These are phyloP conservation scores for Phortica variegata DNA, from an alignment of 1,140 invertebrate genomes.

Conservation along the genomic window DNA sequence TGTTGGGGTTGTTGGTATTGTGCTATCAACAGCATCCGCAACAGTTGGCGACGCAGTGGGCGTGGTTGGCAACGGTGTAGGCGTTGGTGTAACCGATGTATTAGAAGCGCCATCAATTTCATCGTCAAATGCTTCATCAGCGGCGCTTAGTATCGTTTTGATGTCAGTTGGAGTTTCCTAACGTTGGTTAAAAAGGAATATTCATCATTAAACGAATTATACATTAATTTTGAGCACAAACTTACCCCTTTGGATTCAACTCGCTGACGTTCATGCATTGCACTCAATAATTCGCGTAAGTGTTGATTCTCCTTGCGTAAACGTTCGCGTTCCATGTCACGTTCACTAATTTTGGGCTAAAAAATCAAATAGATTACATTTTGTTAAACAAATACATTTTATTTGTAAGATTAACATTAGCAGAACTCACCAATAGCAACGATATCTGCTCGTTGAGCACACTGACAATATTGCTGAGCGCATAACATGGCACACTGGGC, in stretches of 20 bases:
- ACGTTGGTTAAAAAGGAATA: too few relatives aligned
- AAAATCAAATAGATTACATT: conserved; percentile 20
- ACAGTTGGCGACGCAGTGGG: neutral
- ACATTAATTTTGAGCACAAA: neutral
- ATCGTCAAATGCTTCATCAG: conserved; percentile 46
- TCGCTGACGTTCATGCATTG: conserved; percentile 60
- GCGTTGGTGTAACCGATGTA: conserved; percentile 42
- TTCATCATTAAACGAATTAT: too few relatives aligned
- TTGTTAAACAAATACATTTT: neutral
- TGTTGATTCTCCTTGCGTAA: conserved; percentile 71
- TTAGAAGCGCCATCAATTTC: conserved; percentile 44
- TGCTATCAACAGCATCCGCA: too few relatives aligned
- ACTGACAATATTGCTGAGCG: conserved; percentile 59
- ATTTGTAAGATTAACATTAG: neutral
- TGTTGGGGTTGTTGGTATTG: neutral
- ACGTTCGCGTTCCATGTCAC: conserved; percentile 74
- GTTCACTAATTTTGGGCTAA: conserved; percentile 71
- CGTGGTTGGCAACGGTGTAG: conserved; percentile 30
- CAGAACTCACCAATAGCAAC: conserved; percentile 60
- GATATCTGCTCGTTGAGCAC: conserved; percentile 63
- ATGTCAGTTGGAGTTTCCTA: conserved; percentile 49
- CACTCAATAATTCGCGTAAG: conserved; percentile 71
- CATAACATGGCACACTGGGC: conserved; percentile 61
- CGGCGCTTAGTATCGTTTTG: conserved; percentile 38
- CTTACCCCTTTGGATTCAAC: conserved; percentile 50